Percentiles rank a stretch among this genome's conserved stretches.
Conservation (phyloP, 2,888 invertebrate genomes). For the Apantesis nais region DNA sequence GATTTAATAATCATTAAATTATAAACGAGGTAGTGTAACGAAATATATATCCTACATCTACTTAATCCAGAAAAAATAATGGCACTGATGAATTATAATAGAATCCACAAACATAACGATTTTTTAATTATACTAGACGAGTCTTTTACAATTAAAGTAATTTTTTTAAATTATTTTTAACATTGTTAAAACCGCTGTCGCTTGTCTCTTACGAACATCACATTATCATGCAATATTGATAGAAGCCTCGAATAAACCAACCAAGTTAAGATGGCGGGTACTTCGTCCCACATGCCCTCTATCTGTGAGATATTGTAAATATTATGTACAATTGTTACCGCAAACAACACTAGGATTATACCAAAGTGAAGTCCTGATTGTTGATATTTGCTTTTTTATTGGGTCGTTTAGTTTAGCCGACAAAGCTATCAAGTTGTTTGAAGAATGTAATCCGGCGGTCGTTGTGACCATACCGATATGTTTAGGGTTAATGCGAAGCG, state of each 20-base stretch:
- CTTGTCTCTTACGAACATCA: constrained; percentile 42
- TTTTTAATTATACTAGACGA: neutral
- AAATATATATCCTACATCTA: neutral
- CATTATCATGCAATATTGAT: constrained; percentile 71
- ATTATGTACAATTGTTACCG: constrained; percentile 63
- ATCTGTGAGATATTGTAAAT: constrained; percentile 69
- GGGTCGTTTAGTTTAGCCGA: constrained; percentile 56
- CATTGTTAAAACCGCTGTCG: constrained; percentile 28
- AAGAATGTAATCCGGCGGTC: constrained; percentile 43
- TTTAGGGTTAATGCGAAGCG: constrained; percentile 18
- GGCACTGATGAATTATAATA: neutral
- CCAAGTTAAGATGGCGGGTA: constrained; percentile 59
- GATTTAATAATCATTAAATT: neutral
- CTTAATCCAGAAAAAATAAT: neutral
- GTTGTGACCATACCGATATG: constrained; percentile 29
- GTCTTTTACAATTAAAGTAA: neutral
- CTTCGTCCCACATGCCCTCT: constrained; percentile 66
- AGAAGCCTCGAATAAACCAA: constrained; percentile 64
- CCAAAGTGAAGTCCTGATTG: constrained; percentile 53
- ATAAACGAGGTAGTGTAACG: neutral
- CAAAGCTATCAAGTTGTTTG: constrained; percentile 52
- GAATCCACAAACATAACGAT: neutral
- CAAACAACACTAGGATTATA: constrained; percentile 62
- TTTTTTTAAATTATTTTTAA: neutral
- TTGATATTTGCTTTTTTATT: constrained; percentile 71